Evolutionary conservation across 2,113 vertebrate species (phyloP), one percentile per base, ranked within the genome.

Genomic region (Phoenicopterus ruber): DNA sequence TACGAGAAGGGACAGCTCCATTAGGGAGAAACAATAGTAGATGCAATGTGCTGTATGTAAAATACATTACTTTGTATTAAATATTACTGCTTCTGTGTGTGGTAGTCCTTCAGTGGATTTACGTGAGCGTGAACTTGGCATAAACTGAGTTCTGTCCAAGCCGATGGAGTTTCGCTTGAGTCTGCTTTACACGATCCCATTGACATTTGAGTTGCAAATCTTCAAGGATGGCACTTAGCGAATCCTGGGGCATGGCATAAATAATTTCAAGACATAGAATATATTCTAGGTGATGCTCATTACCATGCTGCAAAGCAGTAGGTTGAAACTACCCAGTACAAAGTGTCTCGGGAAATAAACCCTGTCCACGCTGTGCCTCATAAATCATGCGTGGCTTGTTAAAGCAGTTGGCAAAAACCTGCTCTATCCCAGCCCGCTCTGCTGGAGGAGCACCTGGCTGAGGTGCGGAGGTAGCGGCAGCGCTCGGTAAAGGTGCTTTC

Each of bases 161-260:
- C 20, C 1, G 0, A 4, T 17, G 47, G 82, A 67, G 22, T 36
- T 71, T 17, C 42, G 4, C 7, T 55, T 0, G 0, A 65, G 34
- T 49, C 36, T 67, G 24, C 17, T 62, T 83, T 58, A 28, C 2
- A 0, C 21, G 15, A n/a, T 62, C 21, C 25, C 28, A 2, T 0
- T 40, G 32, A 46, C n/a, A 21, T 70, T 18, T 28, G 50, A 61
- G 28, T 19, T 71, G 42, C 57, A 93, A 47, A 55, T 54, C 47
- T 63, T n/a, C 20, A 47, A n/a, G 40, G 36, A 52, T 36, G 14
- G 28, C 8, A 16, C n/a, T 74, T 44, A 24, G 19, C 18, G 38
- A 82, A 67, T 66, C 62, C 47, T 59, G 21, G 17, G 36, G 13
- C 34, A 15, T 42, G 1, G 2, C 17, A 21, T 20, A 49, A 71